Evolutionary conservation across 2,797 vertebrate genomes (phyloP).

Genomic region (Enteromius radiatus): DNA sequence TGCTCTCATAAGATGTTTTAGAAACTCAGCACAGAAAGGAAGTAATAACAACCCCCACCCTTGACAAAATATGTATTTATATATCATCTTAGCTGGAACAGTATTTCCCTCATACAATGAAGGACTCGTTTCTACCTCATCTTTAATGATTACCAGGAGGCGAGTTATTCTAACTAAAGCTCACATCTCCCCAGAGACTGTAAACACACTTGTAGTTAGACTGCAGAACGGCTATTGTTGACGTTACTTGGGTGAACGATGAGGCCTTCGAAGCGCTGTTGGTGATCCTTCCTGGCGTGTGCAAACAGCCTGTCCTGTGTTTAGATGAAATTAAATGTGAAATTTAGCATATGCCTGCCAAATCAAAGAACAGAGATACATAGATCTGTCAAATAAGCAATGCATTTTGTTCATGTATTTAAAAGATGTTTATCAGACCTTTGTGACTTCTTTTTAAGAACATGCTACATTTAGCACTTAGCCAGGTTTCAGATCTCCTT

Average conservation of each 20-base stretch:
- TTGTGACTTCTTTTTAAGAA: constrained; percentile 8
- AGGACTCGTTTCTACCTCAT: constrained; percentile 52
- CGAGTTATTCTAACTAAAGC: constrained; percentile 54
- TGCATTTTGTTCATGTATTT: neutral
- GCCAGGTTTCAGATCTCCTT: constrained; percentile 3
- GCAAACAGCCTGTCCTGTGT: constrained; percentile 23
- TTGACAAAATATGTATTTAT: constrained; percentile 55
- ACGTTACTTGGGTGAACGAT: constrained; percentile 39
- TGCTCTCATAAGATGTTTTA: constrained; percentile 57
- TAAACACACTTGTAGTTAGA: constrained; percentile 57
- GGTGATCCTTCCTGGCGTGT: constrained; percentile 46
- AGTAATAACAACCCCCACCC: constrained; percentile 56
- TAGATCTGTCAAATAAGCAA: constrained; percentile 18
- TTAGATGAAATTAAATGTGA: constrained; percentile 41
- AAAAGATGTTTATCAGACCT: constrained; percentile 25
- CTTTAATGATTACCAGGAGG: constrained; percentile 59
- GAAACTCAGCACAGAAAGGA: constrained; percentile 52
- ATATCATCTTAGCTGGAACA: constrained; percentile 52
- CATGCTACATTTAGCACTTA: constrained; percentile 2
- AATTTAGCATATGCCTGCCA: constrained; percentile 30
- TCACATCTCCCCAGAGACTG: constrained; percentile 48
- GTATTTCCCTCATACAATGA: constrained; percentile 52
- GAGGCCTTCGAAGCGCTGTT: constrained; percentile 26
- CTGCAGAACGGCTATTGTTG: constrained; percentile 33
- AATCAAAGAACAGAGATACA: constrained; percentile 37